Conservation (phyloP, 1,140 invertebrate genomes). For the Macrobrachium rosenbergii region DNA sequence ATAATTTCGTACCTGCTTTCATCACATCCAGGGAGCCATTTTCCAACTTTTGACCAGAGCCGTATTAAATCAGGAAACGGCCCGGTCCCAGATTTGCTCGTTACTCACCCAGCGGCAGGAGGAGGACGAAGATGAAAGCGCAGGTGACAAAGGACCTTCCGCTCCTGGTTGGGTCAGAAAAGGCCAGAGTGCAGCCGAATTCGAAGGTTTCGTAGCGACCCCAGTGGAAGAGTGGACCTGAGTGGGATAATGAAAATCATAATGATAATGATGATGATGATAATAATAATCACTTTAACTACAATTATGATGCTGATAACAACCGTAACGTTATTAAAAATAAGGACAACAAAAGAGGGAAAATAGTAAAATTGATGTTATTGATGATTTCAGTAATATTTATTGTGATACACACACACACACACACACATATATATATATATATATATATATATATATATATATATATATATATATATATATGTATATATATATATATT, state of each 20-base stretch:
- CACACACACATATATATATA: not conserved
- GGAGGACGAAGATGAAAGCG: constrained; percentile 60
- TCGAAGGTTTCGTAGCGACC: constrained; percentile 66
- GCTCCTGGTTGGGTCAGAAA: constrained; percentile 47
- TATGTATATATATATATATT: constrained; percentile 3
- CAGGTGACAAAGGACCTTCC: constrained; percentile 62
- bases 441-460: constrained; percentile 5
- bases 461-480: constrained; percentile 18
- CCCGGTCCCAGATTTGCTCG: no score
- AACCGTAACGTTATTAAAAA: no score
- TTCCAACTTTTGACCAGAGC: no score
- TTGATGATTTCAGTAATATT: no score
- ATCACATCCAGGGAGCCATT: no score
- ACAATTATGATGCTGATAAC: no score
- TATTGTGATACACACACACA: not conserved
- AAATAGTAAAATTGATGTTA: no score
- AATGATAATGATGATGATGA: not conserved
- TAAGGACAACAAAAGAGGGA: no score
- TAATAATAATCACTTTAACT: not conserved
- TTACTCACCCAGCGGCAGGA: constrained; percentile 49
- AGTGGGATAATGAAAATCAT: not conserved
- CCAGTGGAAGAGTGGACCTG: constrained; percentile 63
- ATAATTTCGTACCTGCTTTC: no score
- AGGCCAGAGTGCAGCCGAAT: constrained; percentile 66
- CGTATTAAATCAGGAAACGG: no score